Conservation (phyloP, 37 sponge, comb jelly and placozoan species). For the Halisarca cf. caerulea region DNA sequence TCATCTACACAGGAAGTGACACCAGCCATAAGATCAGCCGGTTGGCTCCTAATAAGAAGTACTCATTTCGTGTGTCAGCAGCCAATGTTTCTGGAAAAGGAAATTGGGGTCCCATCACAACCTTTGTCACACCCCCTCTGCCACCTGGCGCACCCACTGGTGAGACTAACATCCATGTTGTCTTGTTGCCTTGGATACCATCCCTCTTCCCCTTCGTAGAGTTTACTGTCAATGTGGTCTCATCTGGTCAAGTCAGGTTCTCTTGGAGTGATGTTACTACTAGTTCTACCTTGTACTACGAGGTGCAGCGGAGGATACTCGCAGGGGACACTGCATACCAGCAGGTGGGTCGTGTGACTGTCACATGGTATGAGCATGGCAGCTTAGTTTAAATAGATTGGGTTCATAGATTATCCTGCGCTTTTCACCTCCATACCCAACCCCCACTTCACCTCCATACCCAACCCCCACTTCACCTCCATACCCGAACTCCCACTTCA, state of each 20-base stretch:
- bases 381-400: too few species aligned
- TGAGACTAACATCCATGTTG: too few species aligned
- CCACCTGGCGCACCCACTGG: conserved; percentile 49
- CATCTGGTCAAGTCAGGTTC: too few species aligned
- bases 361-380: background rate
- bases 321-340: background rate
- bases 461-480: too few species aligned
- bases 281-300: background rate
- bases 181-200: too few species aligned
- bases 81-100: conserved; percentile 61
- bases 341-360: background rate
- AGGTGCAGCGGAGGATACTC: background rate
- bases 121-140: conserved; percentile 49
- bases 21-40: conserved; percentile 32
- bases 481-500: too few species aligned
- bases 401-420: too few species aligned
- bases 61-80: conserved; percentile 58
- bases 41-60: conserved; percentile 45
- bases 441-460: too few species aligned
- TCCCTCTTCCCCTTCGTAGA: too few species aligned
- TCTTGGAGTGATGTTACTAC: too few species aligned
- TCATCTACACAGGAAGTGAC: conserved; percentile 45
- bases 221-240: too few species aligned
- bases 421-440: too few species aligned
- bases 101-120: conserved; percentile 45